Percentiles rank a stretch among this genome's conserved stretches.
Conservation (phyloP, 2,888 invertebrate species). For the Phyllotreta striolata region DNA sequence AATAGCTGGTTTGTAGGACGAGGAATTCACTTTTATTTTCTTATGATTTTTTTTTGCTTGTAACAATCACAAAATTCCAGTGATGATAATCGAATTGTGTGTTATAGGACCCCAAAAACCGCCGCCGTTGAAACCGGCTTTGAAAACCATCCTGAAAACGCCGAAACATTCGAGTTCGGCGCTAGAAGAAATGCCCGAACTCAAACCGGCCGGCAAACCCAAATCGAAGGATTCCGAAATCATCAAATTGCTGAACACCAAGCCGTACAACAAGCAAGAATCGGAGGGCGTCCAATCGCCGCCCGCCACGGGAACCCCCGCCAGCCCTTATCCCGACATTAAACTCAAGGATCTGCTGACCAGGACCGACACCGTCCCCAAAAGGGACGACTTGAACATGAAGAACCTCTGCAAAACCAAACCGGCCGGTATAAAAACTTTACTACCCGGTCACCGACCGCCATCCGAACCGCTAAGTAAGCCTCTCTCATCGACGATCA, state of each 20-base stretch:
- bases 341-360: conserved; percentile 57
- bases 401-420: conserved; percentile 56
- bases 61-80: not conserved
- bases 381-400: conserved; percentile 53
- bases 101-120: conserved; percentile 38
- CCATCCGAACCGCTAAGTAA: conserved; percentile 21
- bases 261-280: conserved; percentile 47
- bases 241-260: conserved; percentile 55
- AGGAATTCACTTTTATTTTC: not conserved
- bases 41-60: not conserved
- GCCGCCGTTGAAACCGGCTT: conserved; percentile 34
- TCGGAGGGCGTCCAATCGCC: conserved; percentile 45
- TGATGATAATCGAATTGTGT: no score
- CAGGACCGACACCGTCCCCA: conserved; percentile 56
- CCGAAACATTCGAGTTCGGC: conserved; percentile 35
- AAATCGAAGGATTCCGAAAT: conserved; percentile 56
- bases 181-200: conserved; percentile 39
- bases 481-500: not conserved
- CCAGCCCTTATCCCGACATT: conserved; percentile 57
- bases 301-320: conserved; percentile 50
- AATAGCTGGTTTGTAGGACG: no score
- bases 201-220: conserved; percentile 41
- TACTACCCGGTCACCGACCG: conserved; percentile 59
- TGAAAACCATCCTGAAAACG: conserved; percentile 37
- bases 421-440: conserved; percentile 63